phyloP scores from a whole-genome alignment of 2,113 vertebrate genomes.

The Elachura formosa region DNA sequence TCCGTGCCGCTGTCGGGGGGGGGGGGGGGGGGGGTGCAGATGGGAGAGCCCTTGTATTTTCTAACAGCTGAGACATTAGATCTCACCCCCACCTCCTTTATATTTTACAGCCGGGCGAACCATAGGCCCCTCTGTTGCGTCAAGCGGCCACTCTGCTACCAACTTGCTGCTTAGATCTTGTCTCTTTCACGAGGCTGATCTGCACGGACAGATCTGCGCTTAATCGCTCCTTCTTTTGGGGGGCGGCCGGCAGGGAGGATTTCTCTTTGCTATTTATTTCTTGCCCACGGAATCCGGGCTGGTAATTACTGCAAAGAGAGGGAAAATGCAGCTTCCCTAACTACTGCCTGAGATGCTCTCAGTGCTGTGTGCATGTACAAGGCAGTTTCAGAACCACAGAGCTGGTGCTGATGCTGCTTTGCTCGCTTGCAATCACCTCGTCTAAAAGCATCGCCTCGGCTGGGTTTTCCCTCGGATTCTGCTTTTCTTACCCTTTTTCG shows the following conservation, averaged over 20 bases:
- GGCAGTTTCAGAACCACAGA: slow-evolving; percentile 60
- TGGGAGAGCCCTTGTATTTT: background rate
- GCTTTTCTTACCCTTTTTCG: slow-evolving; percentile 46
- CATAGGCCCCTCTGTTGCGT: slow-evolving; percentile 62
- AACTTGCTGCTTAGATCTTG: slow-evolving; percentile 58
- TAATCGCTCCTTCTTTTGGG: background rate
- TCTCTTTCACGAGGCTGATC: slow-evolving; percentile 47
- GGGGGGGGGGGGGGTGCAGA: background rate
- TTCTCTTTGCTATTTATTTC: slow-evolving; percentile 49
- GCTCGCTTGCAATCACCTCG: slow-evolving; percentile 56
- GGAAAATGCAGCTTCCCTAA: slow-evolving; percentile 47
- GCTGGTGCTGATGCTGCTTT: slow-evolving; percentile 65
- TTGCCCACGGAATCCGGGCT: slow-evolving; percentile 59
- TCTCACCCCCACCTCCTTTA: background rate
- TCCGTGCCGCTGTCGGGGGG: background rate
- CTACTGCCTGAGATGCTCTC: slow-evolving; percentile 60
- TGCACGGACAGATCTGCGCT: slow-evolving; percentile 12
- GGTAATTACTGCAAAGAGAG: slow-evolving; percentile 60
- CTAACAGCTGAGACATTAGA: background rate
- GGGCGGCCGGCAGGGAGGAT: slow-evolving; percentile 7
- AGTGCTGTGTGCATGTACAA: slow-evolving; percentile 56
- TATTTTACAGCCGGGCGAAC: slow-evolving; percentile 6
- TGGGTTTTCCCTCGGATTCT: slow-evolving; percentile 48
- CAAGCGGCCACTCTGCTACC: slow-evolving; percentile 48
- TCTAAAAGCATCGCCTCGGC: slow-evolving; percentile 54